phyloP scores from a whole-genome alignment of 2,888 invertebrate species.

The Hedya salicella region DNA sequence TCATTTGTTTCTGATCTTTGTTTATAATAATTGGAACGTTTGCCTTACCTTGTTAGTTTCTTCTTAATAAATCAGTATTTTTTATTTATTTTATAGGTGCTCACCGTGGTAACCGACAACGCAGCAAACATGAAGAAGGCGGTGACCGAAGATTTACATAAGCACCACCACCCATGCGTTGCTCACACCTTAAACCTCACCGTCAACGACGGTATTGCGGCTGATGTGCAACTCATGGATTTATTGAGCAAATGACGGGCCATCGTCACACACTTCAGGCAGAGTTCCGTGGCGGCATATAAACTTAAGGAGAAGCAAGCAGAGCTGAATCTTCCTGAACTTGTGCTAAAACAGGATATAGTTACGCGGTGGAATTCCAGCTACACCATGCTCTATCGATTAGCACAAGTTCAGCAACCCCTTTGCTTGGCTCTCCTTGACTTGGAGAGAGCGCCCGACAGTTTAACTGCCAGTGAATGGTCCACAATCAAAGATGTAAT shows the following conservation, averaged over 20 bases:
- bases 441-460: neutral
- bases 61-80: too few relatives aligned
- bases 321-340: neutral
- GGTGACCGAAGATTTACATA: neutral
- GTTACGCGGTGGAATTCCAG: neutral
- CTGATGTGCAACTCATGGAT: neutral
- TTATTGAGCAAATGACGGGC: neutral
- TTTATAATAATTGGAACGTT: too few relatives aligned
- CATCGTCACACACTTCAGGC: constrained; percentile 1
- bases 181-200: neutral
- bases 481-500: neutral
- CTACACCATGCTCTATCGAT: neutral
- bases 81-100: neutral
- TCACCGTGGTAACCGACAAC: neutral
- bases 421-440: neutral
- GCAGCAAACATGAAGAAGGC: neutral
- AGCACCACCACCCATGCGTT: neutral
- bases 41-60: too few relatives aligned
- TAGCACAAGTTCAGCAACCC: neutral
- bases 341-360: neutral
- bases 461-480: neutral
- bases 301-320: neutral
- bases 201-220: neutral
- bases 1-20: too few relatives aligned
- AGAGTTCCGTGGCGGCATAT: neutral